Evolutionary conservation across 2,113 vertebrate genomes (phyloP).

Genomic region (Nettapus auritus): DNA sequence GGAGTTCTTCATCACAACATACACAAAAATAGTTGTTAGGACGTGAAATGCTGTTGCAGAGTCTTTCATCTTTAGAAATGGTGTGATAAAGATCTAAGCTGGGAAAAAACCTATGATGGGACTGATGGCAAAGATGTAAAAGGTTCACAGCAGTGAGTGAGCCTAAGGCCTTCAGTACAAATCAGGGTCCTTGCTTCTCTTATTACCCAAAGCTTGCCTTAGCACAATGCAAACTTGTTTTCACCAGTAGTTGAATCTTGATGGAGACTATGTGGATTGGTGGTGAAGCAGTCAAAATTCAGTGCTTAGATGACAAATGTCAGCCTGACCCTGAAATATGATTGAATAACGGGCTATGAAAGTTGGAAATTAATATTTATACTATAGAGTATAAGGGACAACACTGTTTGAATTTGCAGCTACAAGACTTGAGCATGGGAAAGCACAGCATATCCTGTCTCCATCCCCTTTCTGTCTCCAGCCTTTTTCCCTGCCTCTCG

Average conservation of each 20-base stretch:
- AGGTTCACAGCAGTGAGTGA: neutral
- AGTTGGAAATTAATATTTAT: neutral
- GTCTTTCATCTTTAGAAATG: neutral
- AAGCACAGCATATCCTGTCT: neutral
- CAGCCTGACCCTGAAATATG: neutral
- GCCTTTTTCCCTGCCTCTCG: neutral
- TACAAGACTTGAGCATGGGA: neutral
- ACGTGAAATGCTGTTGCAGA: neutral
- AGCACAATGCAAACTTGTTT: neutral
- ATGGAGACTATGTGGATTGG: neutral
- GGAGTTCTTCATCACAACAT: neutral
- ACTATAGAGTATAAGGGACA: too few relatives aligned
- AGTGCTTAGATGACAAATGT: neutral
- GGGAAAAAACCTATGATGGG: neutral
- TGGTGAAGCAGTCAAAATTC: neutral
- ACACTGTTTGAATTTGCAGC: neutral
- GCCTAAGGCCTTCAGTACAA: neutral
- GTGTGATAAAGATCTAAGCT: too few relatives aligned
- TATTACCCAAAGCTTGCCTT: neutral
- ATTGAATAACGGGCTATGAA: neutral
- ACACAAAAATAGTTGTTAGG: neutral
- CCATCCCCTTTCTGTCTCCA: too few relatives aligned
- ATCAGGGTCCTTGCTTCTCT: neutral
- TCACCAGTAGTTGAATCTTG: neutral
- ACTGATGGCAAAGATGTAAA: neutral